Conservation (phyloP, 2,113 vertebrate species). For the Equus quagga region DNA sequence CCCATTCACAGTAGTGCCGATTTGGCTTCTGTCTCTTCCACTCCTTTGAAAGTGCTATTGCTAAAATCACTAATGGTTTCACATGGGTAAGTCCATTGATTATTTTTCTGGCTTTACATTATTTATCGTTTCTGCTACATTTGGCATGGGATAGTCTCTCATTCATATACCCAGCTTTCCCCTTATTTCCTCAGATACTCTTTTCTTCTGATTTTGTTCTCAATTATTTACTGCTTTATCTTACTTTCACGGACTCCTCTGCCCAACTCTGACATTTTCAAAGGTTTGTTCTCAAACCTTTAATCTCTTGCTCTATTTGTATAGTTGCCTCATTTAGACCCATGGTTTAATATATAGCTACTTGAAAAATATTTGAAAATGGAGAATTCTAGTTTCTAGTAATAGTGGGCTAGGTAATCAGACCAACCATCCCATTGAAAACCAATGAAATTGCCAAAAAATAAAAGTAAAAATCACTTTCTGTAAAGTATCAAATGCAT, state of each 20-base stretch:
- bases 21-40: background rate
- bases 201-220: background rate
- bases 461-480: background rate
- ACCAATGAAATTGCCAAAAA: background rate
- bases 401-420: background rate
- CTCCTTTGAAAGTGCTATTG: background rate
- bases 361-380: background rate
- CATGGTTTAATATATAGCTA: background rate
- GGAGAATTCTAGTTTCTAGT: background rate
- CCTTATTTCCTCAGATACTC: background rate
- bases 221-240: background rate
- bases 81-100: background rate
- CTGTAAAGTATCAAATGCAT: background rate
- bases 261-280: background rate
- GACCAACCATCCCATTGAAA: background rate
- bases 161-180: background rate
- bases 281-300: background rate
- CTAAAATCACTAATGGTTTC: background rate
- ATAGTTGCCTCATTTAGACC: background rate
- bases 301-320: background rate
- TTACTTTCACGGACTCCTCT: background rate
- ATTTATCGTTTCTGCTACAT: background rate
- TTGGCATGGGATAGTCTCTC: background rate
- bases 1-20: background rate
- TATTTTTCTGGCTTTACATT: slow-evolving; percentile 3